Percentiles rank a stretch among this genome's conserved stretches.
Evolutionary conservation across 2,797 vertebrate genomes (phyloP).

Genomic region (Coreius guichenoti): DNA sequence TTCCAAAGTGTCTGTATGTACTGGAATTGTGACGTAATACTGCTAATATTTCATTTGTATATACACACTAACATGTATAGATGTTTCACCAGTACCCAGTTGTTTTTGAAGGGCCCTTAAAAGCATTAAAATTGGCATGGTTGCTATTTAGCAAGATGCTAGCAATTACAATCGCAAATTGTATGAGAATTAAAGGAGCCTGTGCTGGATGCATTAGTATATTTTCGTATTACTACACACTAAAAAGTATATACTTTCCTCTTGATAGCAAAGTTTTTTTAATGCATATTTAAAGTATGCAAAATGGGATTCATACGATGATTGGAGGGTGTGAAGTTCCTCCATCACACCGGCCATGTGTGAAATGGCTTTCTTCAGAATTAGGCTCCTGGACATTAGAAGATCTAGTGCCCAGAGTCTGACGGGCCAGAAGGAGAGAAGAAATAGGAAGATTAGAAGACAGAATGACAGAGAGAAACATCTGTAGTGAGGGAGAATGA

Average conservation of each 20-base stretch:
- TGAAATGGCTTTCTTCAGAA: constrained; percentile 42
- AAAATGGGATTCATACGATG: background rate
- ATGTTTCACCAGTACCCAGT: background rate
- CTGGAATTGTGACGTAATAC: background rate
- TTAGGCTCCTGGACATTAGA: constrained; percentile 25
- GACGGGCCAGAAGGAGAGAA: constrained; percentile 15
- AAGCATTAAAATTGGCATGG: background rate
- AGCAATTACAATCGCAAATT: background rate
- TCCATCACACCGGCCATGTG: constrained; percentile 24
- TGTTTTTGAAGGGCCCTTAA: background rate
- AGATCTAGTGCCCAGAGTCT: constrained; percentile 23
- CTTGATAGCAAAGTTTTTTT: background rate
- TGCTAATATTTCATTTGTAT: background rate
- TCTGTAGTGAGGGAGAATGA: constrained; percentile 36
- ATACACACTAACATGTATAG: background rate
- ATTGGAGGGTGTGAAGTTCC: constrained; percentile 8
- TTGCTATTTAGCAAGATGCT: background rate
- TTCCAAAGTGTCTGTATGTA: background rate
- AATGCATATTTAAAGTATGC: background rate
- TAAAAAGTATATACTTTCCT: background rate
- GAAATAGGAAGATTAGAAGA: constrained; percentile 15
- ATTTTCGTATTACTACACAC: background rate
- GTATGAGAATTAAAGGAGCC: background rate
- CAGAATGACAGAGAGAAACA: constrained; percentile 40
- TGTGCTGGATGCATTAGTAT: background rate